A percentile compares a stretch with the other conserved stretches of the same genome.
phyloP scores from a whole-genome alignment of 2,888 invertebrate genomes.

The Tipula confusa region DNA sequence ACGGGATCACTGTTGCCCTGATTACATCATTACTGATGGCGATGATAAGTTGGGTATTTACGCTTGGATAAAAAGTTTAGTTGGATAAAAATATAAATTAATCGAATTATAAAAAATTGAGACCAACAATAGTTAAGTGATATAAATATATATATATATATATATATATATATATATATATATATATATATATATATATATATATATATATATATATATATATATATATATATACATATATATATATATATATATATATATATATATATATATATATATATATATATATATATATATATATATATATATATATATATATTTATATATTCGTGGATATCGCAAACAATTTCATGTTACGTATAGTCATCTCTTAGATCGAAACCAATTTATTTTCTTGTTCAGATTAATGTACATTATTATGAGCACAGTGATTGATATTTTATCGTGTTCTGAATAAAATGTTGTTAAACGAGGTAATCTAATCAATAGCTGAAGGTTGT shows the following conservation, averaged over 20 bases:
- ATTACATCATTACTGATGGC: too few relatives aligned
- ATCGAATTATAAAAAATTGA: too few relatives aligned
- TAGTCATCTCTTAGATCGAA: too few relatives aligned
- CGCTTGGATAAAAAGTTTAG: too few relatives aligned
- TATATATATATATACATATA: not conserved
- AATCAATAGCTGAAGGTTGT: not conserved
- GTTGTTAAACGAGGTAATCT: not conserved
- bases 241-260: not conserved
- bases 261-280: not conserved
- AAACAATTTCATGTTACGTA: too few relatives aligned
- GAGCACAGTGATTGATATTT: not conserved
- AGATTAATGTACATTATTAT: not conserved
- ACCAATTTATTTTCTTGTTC: not conserved
- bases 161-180: not conserved
- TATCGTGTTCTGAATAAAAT: conserved; percentile 4
- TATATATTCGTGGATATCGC: too few relatives aligned
- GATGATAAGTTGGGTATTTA: too few relatives aligned
- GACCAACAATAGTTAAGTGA: too few relatives aligned
- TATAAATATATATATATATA: not conserved
- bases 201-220: not conserved
- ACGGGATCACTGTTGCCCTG: too few relatives aligned
- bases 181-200: not conserved
- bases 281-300: not conserved
- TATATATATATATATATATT: not conserved
- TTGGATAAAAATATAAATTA: too few relatives aligned